Conservation (phyloP, 2,888 invertebrate genomes). For the Phyllotreta striolata region DNA sequence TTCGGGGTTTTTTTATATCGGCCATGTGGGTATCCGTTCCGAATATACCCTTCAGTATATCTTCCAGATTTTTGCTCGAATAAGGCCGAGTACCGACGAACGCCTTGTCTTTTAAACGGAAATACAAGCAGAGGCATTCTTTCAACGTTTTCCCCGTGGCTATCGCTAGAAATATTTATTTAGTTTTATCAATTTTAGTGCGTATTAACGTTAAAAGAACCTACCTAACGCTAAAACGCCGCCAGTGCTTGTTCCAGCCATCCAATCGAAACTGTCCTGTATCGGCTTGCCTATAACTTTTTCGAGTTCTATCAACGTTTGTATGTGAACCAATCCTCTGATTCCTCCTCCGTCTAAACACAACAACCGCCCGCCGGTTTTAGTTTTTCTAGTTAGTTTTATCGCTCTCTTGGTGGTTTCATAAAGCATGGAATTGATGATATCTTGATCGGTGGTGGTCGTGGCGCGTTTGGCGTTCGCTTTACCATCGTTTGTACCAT, state of each 20-base stretch:
- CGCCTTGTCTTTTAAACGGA: conserved; percentile 92
- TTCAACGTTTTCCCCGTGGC: conserved; percentile 80
- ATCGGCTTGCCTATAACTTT: conserved; percentile 76
- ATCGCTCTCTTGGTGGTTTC: conserved; percentile 68
- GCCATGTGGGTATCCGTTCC: conserved; percentile 88
- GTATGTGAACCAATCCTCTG: conserved; percentile 84
- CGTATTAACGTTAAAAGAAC: not conserved
- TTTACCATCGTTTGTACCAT: conserved; percentile 78
- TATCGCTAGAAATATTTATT: conserved; percentile 62
- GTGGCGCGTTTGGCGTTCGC: too few relatives aligned
- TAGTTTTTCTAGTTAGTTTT: conserved; percentile 54
- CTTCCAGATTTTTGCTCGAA: conserved; percentile 83
- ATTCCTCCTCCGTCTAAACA: conserved; percentile 98
- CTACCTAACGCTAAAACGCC: conserved; percentile 84
- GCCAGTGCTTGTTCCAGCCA: conserved; percentile 82
- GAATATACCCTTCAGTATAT: conserved; percentile 85
- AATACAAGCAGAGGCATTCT: conserved; percentile 90
- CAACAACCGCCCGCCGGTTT: conserved; percentile 67
- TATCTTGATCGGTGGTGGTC: conserved; percentile 67
- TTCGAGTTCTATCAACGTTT: conserved; percentile 80
- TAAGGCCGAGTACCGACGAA: conserved; percentile 95
- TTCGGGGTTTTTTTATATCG: conserved; percentile 78
- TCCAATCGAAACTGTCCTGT: conserved; percentile 92
- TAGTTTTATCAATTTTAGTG: not conserved
- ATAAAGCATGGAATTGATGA: conserved; percentile 77